phyloP scores from a whole-genome alignment of 1,140 invertebrate species.

The Ruditapes philippinarum region DNA sequence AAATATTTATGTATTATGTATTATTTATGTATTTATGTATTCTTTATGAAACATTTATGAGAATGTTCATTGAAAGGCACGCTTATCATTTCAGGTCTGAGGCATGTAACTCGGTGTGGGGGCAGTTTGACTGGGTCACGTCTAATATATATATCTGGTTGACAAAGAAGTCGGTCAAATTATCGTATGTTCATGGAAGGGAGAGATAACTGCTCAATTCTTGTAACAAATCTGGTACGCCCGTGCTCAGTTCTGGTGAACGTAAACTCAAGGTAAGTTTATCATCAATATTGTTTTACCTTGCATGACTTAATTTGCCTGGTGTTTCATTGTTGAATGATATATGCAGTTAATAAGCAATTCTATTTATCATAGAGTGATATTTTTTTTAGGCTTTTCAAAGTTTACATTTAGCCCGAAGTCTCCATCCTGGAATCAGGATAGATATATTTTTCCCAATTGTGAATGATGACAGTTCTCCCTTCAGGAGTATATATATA shows the following conservation, averaged over 20 bases:
- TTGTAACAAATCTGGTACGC: neutral
- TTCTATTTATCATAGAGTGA: too few species aligned
- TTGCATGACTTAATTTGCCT: too few species aligned
- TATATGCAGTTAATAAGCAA: too few species aligned
- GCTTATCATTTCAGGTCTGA: neutral
- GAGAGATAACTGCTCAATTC: conserved; percentile 6
- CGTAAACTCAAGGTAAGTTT: neutral
- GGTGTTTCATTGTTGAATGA: neutral
- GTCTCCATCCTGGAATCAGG: too few species aligned
- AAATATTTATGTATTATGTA: neutral
- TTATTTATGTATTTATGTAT: too few species aligned
- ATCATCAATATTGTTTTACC: neutral
- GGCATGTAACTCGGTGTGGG: neutral
- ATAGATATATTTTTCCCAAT: too few species aligned
- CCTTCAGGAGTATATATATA: too few species aligned
- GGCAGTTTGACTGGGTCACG: neutral
- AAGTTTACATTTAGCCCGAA: too few species aligned
- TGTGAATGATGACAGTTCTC: too few species aligned
- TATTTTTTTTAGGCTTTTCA: too few species aligned
- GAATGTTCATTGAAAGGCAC: neutral
- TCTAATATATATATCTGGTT: conserved; percentile 18
- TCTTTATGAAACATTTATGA: neutral
- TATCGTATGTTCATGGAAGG: conserved; percentile 2
- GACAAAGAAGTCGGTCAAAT: neutral
- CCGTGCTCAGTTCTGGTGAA: neutral